Conservation (phyloP, 2,113 vertebrate genomes). For the Capreolus pygargus region DNA sequence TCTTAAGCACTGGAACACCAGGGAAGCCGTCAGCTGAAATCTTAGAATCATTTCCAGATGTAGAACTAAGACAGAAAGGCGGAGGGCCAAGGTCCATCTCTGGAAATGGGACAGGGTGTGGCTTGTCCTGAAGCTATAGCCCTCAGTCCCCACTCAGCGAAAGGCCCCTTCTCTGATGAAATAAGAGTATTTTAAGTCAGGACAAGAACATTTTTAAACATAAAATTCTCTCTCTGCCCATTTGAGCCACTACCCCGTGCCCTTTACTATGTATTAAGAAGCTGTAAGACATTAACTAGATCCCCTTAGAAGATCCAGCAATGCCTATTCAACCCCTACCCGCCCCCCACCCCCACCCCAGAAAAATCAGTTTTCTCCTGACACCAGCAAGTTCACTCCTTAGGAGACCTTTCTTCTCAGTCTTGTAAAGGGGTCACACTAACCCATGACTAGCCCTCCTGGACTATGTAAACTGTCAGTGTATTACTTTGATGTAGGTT, state of each 20-base stretch:
- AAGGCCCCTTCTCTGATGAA: background rate
- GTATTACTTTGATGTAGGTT: background rate
- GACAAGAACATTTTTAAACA: background rate
- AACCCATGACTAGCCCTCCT: background rate
- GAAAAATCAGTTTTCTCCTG: background rate
- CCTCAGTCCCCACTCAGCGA: background rate
- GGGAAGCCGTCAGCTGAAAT: background rate
- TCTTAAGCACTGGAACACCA: background rate
- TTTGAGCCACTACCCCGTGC: background rate
- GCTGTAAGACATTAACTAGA: background rate
- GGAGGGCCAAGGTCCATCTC: background rate
- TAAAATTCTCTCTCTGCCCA: background rate
- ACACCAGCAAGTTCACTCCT: background rate
- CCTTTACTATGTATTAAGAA: background rate
- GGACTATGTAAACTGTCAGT: background rate
- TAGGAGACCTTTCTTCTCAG: background rate
- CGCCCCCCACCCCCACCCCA: fast-evolving
- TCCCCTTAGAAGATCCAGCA: background rate
- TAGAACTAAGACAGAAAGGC: background rate
- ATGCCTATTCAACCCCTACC: background rate
- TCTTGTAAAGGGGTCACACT: background rate
- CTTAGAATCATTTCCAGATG: background rate
- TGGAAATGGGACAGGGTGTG: background rate
- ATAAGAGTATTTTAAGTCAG: background rate
- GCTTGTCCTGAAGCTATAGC: background rate